phyloP scores from a whole-genome alignment of 2,888 invertebrate genomes.

The Xestia c-nigrum region DNA sequence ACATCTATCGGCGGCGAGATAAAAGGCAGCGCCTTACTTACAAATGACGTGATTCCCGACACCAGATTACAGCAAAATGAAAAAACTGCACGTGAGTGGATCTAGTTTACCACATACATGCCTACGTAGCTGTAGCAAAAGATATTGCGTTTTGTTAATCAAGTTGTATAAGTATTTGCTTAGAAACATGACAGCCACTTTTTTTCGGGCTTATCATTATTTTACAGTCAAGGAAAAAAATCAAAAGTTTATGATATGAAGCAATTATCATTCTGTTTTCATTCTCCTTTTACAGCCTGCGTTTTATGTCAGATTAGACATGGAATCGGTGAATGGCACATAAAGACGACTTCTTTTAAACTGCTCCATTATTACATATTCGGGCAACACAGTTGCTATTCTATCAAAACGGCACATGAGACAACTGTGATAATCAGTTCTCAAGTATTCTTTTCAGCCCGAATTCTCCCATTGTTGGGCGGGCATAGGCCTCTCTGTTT shows the following conservation, averaged over 20 bases:
- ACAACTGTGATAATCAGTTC: neutral
- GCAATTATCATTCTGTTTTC: neutral
- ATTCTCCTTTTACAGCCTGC: conserved; percentile 23
- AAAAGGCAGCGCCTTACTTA: conserved; percentile 66
- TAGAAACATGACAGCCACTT: neutral
- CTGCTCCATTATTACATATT: conserved; percentile 29
- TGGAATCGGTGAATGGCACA: conserved; percentile 42
- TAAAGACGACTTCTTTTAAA: conserved; percentile 45
- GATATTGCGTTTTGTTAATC: conserved; percentile 32
- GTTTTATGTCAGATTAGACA: conserved; percentile 47
- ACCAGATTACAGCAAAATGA: conserved; percentile 60
- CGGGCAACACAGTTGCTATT: conserved; percentile 26
- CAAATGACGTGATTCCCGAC: conserved; percentile 62
- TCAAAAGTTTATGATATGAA: neutral
- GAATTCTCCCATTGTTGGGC: neutral
- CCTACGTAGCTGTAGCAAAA: neutral
- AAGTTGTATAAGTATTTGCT: conserved; percentile 34
- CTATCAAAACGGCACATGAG: neutral
- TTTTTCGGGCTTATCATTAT: conserved; percentile 9
- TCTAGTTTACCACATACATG: conserved; percentile 40
- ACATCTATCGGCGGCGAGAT: conserved; percentile 71
- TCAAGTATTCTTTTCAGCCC: too few species aligned
- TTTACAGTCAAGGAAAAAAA: neutral
- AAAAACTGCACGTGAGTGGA: conserved; percentile 49
- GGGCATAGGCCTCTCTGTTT: neutral